Evolutionary conservation across 2,113 vertebrate genomes (phyloP), one percentile per base, ranked within the genome.

Genomic region (Nycticebus coucang): DNA sequence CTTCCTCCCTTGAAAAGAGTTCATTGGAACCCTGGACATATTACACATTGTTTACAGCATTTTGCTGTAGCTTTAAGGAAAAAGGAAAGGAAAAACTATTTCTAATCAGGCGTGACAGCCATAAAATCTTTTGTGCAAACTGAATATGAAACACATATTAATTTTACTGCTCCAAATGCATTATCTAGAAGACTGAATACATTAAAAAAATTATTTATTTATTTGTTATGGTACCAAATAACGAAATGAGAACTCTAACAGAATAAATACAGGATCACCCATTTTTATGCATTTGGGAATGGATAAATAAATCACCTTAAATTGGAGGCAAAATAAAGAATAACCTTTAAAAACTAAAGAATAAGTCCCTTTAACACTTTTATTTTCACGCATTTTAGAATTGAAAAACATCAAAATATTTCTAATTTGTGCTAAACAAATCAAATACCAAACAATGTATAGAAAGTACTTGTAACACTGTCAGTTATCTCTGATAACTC

Each of bases 151-250:
- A 72, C 17, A 93, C 18, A 19, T 87, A 94, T 62, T 79, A 94
- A 30, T 91, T 92, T 93, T 86, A 71, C 35, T 89, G 21, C 59
- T 35, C 19, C 86, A 96, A 96, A 93, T 77, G 15, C 53, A 96
- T 89, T 89, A 79, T 87, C 41, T 95, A 59, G 71, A 96, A 93
- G 64, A 96, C 0, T 80, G 35, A 88, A 92, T 96, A 95, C 87
- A 85, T 78, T 78, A 91, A 87, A 95, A 89, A 57, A 87, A 59
- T 81, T 50, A 82, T 79, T 64, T 82, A 55, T 93, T 94, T 72
- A 90, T 85, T 90, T 95, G 71, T 41, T 92, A 97, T 88, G 50
- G 75, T 79, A 8, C 35, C 11, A 84, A 45, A 0, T 75, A 86
- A 55, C 69, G 79, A 57, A 80, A 50, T 35, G 26, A 94, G 37